Base-by-base conservation (phyloP, 2,888 invertebrate species). In the Pandemis cinnamomeana region DNA sequence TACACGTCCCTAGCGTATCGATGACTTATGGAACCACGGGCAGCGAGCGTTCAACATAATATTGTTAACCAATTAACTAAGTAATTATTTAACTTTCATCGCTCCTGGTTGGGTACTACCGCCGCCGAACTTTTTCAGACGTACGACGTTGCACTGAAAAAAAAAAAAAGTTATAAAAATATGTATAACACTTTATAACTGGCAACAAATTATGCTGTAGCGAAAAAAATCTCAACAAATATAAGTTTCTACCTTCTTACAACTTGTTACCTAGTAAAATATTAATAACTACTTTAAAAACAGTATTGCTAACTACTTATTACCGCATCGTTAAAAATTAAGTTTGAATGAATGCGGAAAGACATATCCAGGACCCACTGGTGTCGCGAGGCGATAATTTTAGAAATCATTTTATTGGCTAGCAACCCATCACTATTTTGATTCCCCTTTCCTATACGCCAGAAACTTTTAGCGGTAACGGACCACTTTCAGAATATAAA, bases 101-200 rank as follows among this genome's bases (percentile, higher is more conserved):
- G 72, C 67, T 53, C 27, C 58, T 58, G 64, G 71, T 64, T 68
- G 76, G 75, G 77, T 86, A 84, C 84, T 88, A 86, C 85, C 86
- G 84, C 72, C 82, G 83, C 75, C 81, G 84, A 67, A 79, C 83
- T 75, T 80, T 82, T 67, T 77, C 70, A 20, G 72, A 71, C 11
- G 76, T 55, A 72, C 80, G 79, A 77, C 84, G 86, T 82, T 86
- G 85, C 77, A 82, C 90, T 89, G 79, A 0, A 80, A 80, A 51
- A 66, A 71, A 44, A 58, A 62, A 55, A 41, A 66, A 20, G 20
- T 20, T 20, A 20, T 71, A 60, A 71, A 76, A 75, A 66, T 20
- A n/a, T 51, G 13, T 76, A 76, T 78, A 55, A 75, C 74, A 77
- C 71, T 69, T 48, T 48, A 27, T 7, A 20, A 48, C 61, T 7